Percentiles rank a stretch among this genome's conserved stretches.
Conservation (phyloP, 2,888 invertebrate species). For the Synergus itoensis region DNA sequence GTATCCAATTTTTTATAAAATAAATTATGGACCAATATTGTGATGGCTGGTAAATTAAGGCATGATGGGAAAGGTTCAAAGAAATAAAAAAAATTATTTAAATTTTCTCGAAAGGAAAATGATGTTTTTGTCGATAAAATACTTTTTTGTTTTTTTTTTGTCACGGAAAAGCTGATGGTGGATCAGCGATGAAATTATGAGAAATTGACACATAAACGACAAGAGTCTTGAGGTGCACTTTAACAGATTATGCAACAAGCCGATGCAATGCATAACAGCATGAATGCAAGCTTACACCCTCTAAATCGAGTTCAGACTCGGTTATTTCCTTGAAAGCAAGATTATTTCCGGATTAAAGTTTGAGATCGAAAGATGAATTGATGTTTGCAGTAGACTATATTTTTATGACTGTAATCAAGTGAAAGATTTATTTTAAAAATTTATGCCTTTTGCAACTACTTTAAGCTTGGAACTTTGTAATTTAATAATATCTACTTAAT, state of each 20-base stretch:
- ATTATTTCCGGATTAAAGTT: conserved; percentile 1
- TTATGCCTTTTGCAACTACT: too few relatives aligned
- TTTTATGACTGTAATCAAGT: too few relatives aligned
- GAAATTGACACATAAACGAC: conserved; percentile 18
- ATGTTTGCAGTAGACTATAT: not conserved
- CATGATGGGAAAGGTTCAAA: not conserved
- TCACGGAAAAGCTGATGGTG: conserved; percentile 1
- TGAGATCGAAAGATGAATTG: not conserved
- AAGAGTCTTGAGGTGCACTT: conserved; percentile 23
- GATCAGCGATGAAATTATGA: conserved; percentile 12
- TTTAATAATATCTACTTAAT: too few relatives aligned
- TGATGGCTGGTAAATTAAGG: not conserved
- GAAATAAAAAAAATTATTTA: not conserved
- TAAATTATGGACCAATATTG: not conserved
- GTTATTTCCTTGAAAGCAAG: conserved; percentile 26
- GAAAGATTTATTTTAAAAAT: too few relatives aligned
- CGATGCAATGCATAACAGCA: not conserved
- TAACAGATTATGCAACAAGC: conserved; percentile 25
- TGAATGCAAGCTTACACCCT: conserved; percentile 22
- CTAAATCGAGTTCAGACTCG: conserved; percentile 17
- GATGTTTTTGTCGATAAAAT: not conserved
- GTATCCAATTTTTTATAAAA: too few relatives aligned
- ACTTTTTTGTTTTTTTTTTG: not conserved
- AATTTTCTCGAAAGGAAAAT: not conserved
- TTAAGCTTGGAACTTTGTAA: too few relatives aligned